Base-by-base conservation (phyloP, 2,113 vertebrate genomes). In the Notarius lentiginosus region DNA sequence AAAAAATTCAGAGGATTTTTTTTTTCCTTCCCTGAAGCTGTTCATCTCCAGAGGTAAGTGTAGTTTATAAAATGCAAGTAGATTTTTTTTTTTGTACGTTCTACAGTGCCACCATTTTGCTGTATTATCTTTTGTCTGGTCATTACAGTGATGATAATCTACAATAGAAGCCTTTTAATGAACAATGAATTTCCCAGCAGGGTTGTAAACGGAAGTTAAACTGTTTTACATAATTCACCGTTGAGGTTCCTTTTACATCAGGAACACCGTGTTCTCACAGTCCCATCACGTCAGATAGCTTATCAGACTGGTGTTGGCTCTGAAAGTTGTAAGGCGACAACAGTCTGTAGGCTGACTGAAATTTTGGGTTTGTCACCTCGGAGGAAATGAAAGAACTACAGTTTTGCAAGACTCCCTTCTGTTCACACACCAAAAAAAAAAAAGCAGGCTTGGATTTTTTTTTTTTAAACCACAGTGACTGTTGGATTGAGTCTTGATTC, bases 231-330 rank as follows among this genome's bases (percentile, higher is more conserved):
- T 80, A 47, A 24, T 87, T 56, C 34, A 8, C 68, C 24, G 27
- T 80, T 14, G 34, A 17, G 47, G n/a, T 79, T 63, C n/a, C 15
- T 47, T 72, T 30, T 72, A 2, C 3, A 41, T 56, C 8, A 79
- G 51, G 11, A 49, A 18, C 53, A 30, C 2, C 14, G 17, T 34
- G 70, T 61, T 55, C 72, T 83, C 34, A 34, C 80, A 41, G 9
- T 96, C 95, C 97, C 97, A 93, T 94, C 93, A 92, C 96, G 93
- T 98, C 96, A 95, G 97, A 94, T 99, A 99, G 98, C 98, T 99
- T 99, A 99, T 99, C 97, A 99, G 98, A 99, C 97, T 99, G 98
- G 98, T 99, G 98, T 99, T 99, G 98, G 97, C 98, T 97, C 95
- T 96, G 96, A 91, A 41, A 91, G 94, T 95, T 88, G 87, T 94